Base-by-base conservation (phyloP, 2,113 vertebrate genomes). In the Nibea albiflora region DNA sequence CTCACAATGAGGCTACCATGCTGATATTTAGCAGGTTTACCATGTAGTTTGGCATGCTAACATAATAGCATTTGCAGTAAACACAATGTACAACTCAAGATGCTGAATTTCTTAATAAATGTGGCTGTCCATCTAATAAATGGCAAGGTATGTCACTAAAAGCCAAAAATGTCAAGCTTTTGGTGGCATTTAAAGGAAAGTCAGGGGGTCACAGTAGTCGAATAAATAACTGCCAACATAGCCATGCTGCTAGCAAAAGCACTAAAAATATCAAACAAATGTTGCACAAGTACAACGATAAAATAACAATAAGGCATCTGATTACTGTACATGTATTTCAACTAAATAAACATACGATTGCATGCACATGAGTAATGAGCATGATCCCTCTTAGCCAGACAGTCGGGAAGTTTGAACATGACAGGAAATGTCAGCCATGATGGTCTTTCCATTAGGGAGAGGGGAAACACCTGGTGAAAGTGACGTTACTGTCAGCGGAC, bases 381-480 rank as follows among this genome's bases (percentile, higher is more conserved):
- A 81, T 8, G 39, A 86, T 72, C 62, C 80, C 52, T 76, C 46
- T 83, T 49, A 75, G 44, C 49, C 42, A 49, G 46, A 76, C 83
- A 80, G 84, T 80, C 91, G 93, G 94, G 94, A 95, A 91, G 84
- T 87, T 80, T 72, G 80, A 91, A 89, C 90, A 82, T 90, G 84
- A 76, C 88, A 89, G 93, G 92, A 92, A 92, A 91, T 63, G 66
- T 92, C 85, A 74, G 58, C 81, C 81, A 63, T 85, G 79, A 85
- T 84, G 82, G 64, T 73, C 57, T 89, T 93, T 91, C 93, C 89
- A 92, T 87, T 81, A 75, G 79, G 68, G 57, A 64, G 56, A 92
- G 44, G 91, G 95, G 95, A 96, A 96, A 91, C 95, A 96, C 93
- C 95, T 95, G 94, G 93, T 87, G 47, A 28, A 50, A 63, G 83